Conservation (phyloP, 2,113 vertebrate genomes). For the Lates calcarifer region DNA sequence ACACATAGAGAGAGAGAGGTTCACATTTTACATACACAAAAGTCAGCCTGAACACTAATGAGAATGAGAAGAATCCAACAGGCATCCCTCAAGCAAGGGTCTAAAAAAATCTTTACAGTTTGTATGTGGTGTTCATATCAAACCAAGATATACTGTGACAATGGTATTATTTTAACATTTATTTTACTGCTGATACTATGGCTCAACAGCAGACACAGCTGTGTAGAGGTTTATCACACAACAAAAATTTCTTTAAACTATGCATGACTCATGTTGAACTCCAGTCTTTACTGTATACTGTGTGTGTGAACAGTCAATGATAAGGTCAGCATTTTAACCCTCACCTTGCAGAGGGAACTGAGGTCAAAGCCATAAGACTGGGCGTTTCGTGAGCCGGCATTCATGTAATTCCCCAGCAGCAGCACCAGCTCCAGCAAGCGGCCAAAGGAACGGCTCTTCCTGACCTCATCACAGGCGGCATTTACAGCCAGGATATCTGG, state of each 20-base stretch:
- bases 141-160: too few species aligned
- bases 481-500: slow-evolving; percentile 96
- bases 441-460: slow-evolving; percentile 92
- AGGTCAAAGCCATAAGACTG: slow-evolving; percentile 96
- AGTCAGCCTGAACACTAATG: too few species aligned
- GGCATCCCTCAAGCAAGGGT: neutral
- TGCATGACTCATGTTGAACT: slow-evolving; percentile 20
- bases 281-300: too few species aligned
- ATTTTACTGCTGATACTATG: neutral
- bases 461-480: slow-evolving; percentile 94
- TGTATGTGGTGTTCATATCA: neutral
- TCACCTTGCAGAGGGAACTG: slow-evolving; percentile 97
- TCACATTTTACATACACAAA: neutral
- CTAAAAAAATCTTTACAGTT: neutral
- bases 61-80: slow-evolving; percentile 1
- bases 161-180: neutral
- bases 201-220: slow-evolving; percentile 11
- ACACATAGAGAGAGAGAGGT: neutral
- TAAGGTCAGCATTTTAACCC: slow-evolving; percentile 57
- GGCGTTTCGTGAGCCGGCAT: slow-evolving; percentile 96
- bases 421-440: slow-evolving; percentile 94
- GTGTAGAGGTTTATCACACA: too few species aligned
- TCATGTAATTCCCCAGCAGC: slow-evolving; percentile 98
- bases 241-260: too few species aligned
- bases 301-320: neutral